These are phyloP conservation scores for Drosophila meridionalis DNA, from an alignment of 2,888 invertebrate species.

Conservation along the genomic window DNA sequence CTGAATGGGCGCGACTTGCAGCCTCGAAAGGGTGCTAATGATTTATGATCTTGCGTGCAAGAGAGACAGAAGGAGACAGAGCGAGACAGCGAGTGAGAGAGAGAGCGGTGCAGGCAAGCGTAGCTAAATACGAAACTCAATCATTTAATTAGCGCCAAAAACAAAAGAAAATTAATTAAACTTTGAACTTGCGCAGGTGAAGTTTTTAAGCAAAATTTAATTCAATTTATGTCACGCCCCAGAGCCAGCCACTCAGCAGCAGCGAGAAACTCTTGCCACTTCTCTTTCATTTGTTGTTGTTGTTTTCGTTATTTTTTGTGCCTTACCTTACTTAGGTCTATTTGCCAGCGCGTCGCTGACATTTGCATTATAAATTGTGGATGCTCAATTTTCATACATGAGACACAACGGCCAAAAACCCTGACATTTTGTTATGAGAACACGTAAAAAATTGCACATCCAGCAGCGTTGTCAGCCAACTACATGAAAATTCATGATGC, in stretches of 20 bases:
- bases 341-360: constrained; percentile 54
- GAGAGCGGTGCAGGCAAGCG: constrained; percentile 34
- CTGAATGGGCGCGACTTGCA: constrained; percentile 49
- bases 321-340: constrained; percentile 14
- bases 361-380: constrained; percentile 78
- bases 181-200: constrained; percentile 68
- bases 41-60: constrained; percentile 58
- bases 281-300: neutral
- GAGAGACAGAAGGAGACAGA: neutral
- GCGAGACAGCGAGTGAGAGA: neutral
- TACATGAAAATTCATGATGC: constrained; percentile 78
- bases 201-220: constrained; percentile 71
- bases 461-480: constrained; percentile 70
- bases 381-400: constrained; percentile 72
- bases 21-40: constrained; percentile 69
- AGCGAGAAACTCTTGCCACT: neutral
- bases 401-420: constrained; percentile 25
- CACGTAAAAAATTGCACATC: constrained; percentile 80
- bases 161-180: constrained; percentile 80
- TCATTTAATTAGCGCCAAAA: constrained; percentile 75
- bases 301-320: neutral
- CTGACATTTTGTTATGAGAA: constrained; percentile 78
- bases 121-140: constrained; percentile 76
- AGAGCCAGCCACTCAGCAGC: neutral
- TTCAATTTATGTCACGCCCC: constrained; percentile 70